phyloP scores from a whole-genome alignment of 2,888 invertebrate genomes.

The Hirtodrosophila cameraria region DNA sequence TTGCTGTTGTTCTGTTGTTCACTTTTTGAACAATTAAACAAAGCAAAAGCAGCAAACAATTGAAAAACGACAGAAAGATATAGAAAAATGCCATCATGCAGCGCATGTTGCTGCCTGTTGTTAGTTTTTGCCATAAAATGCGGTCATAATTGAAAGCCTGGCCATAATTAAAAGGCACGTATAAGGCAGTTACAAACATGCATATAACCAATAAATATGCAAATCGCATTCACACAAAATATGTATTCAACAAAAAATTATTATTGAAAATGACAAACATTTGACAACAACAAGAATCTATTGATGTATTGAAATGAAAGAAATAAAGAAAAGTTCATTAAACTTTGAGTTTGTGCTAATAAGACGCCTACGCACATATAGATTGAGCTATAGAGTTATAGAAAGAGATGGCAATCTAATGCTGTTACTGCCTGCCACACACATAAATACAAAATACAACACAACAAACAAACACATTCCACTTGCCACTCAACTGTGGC shows the following conservation, averaged over 20 bases:
- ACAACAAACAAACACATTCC: slow-evolving; percentile 17
- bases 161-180: slow-evolving; percentile 57
- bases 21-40: slow-evolving; percentile 50
- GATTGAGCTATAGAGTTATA: slow-evolving; percentile 2
- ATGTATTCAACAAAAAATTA: slow-evolving; percentile 22
- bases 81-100: slow-evolving; percentile 49
- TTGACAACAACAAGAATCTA: slow-evolving; percentile 35
- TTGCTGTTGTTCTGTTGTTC: slow-evolving; percentile 18
- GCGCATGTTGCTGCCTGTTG: slow-evolving; percentile 12
- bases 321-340: slow-evolving; percentile 61
- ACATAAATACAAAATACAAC: slow-evolving; percentile 6
- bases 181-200: slow-evolving; percentile 9
- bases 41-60: slow-evolving; percentile 44
- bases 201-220: slow-evolving; percentile 59
- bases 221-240: slow-evolving; percentile 42
- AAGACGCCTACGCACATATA: slow-evolving; percentile 54
- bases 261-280: slow-evolving; percentile 36
- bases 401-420: slow-evolving; percentile 8
- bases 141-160: slow-evolving; percentile 53
- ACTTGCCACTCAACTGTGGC: slow-evolving; percentile 50
- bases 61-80: slow-evolving; percentile 11
- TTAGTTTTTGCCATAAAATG: slow-evolving; percentile 41
- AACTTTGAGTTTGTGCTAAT: slow-evolving; percentile 47
- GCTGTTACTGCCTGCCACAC: slow-evolving; percentile 13
- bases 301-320: slow-evolving; percentile 40